These are phyloP conservation scores for Caracal caracal DNA, from an alignment of 2,113 vertebrate species.

Conservation along the genomic window DNA sequence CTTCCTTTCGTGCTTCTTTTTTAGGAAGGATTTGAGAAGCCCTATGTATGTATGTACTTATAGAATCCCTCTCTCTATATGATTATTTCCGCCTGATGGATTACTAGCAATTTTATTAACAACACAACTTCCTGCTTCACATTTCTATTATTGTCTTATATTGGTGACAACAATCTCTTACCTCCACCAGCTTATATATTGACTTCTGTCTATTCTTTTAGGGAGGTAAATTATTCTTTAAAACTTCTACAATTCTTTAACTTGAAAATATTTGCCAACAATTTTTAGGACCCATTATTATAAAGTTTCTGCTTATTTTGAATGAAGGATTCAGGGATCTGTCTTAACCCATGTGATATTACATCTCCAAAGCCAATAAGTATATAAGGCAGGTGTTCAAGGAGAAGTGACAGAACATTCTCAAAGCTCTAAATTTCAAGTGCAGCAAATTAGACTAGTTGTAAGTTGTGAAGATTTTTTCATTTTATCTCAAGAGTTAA, in stretches of 20 bases:
- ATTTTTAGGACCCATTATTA: background rate
- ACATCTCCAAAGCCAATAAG: background rate
- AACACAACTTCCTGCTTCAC: background rate
- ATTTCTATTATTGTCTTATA: background rate
- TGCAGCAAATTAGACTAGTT: background rate
- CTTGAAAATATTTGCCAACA: background rate
- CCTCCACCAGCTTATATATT: background rate
- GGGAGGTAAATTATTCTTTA: background rate
- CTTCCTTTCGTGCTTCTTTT: background rate
- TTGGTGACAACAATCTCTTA: background rate
- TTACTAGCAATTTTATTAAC: background rate
- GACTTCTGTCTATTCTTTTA: background rate
- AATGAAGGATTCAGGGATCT: background rate
- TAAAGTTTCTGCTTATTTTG: background rate
- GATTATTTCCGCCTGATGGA: background rate
- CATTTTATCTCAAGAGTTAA: background rate
- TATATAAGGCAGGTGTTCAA: background rate
- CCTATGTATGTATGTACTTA: background rate
- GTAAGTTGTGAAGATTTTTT: background rate
- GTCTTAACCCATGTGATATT: background rate
- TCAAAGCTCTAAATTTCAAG: background rate
- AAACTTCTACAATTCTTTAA: background rate
- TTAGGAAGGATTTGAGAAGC: background rate
- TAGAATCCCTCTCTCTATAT: background rate
- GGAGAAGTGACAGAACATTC: background rate